Conservation (phyloP, 2,797 vertebrate genomes). For the Gymnodraco acuticeps region DNA sequence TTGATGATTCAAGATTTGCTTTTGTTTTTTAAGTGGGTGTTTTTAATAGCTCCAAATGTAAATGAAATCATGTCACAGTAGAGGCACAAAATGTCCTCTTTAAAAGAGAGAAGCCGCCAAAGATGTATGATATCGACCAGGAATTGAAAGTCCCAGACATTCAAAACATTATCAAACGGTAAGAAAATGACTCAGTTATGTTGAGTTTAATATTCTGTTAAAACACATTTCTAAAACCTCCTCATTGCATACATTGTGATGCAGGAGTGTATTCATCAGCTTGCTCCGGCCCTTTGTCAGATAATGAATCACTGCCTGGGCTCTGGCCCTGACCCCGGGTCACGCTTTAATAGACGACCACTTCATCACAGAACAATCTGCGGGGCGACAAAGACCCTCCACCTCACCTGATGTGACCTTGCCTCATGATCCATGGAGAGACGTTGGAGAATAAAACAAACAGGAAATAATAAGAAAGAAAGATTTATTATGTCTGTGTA, state of each 20-base stretch:
- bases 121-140: not conserved
- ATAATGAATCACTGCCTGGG: constrained; percentile 77
- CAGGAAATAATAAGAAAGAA: constrained; percentile 48
- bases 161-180: not conserved
- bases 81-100: too few relatives aligned
- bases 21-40: too few relatives aligned
- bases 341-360: constrained; percentile 77
- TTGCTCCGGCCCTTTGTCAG: constrained; percentile 13
- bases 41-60: too few relatives aligned
- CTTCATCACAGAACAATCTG: constrained; percentile 86
- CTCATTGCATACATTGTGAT: constrained; percentile 29
- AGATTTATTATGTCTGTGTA: constrained; percentile 11
- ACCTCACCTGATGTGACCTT: constrained; percentile 76
- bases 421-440: constrained; percentile 68
- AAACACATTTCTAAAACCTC: constrained; percentile 6
- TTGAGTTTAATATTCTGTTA: not conserved
- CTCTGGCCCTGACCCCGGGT: constrained; percentile 84
- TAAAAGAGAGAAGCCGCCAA: not conserved
- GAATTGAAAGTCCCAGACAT: not conserved
- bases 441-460: constrained; percentile 71
- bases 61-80: too few relatives aligned
- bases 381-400: constrained; percentile 69
- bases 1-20: too few relatives aligned
- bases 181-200: not conserved
- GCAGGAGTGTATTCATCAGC: constrained; percentile 62